Evolutionary conservation across 2,888 invertebrate species (phyloP).

Genomic region (Sepiola atlantica): DNA sequence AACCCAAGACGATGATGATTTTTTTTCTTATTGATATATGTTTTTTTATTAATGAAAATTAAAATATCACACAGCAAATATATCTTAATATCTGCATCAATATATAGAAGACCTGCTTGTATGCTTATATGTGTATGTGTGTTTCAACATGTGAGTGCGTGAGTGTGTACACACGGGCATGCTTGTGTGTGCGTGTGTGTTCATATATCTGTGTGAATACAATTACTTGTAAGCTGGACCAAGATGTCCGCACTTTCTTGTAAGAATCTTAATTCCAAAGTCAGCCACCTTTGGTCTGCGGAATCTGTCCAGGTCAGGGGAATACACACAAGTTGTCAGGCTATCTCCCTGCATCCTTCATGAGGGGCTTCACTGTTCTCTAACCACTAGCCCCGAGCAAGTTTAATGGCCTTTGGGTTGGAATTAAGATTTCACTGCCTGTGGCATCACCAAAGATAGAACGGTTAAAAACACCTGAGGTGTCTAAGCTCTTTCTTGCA

Average conservation of each 20-base stretch:
- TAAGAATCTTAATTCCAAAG: not conserved
- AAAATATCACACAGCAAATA: too few species aligned
- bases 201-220: not conserved
- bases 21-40: too few species aligned
- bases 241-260: not conserved
- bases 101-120: too few species aligned
- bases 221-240: not conserved
- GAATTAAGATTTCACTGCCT: conserved; percentile 13
- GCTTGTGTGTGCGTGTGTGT: not conserved
- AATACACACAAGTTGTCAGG: conserved; percentile 4
- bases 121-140: not conserved
- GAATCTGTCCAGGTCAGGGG: not conserved
- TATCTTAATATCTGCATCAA: too few species aligned
- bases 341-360: not conserved
- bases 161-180: not conserved
- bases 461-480: not conserved
- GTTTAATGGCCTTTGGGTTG: not conserved
- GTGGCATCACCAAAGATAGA: not conserved
- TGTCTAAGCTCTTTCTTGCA: not conserved
- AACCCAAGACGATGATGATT: too few species aligned
- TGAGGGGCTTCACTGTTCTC: not conserved
- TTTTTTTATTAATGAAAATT: too few species aligned
- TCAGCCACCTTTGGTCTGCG: not conserved
- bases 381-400: not conserved
- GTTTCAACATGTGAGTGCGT: too few species aligned